Base-by-base conservation (phyloP, 2,113 vertebrate species). In the Burhinus oedicnemus region DNA sequence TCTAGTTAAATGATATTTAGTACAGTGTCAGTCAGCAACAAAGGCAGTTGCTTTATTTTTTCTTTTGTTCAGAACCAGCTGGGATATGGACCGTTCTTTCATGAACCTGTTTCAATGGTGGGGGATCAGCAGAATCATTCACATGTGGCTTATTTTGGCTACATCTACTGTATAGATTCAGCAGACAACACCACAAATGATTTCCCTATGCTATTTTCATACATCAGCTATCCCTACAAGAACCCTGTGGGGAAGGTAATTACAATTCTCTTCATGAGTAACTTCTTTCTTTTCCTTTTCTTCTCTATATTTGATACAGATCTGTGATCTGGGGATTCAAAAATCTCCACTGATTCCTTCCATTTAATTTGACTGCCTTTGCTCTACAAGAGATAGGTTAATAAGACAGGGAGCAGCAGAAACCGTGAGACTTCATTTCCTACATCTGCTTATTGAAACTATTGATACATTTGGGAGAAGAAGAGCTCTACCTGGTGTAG, bases 341-440 rank as follows among this genome's bases (percentile, higher is more conserved):
- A 83, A 61, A 32, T 69, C 27, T 80, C 34, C 57, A 25, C 38
- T 57, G 79, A 60, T 75, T 84, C 10, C 15, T 71, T 93, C 42
- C 2, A 29, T 85, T 81, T 82, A 34, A 21, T 83, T 89, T 89
- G 12, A 30, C 34, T 44, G 23, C 44, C n/a, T 70, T 71, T 81
- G 16, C 6, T 36, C 18, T 74, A 3, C 13, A 44, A n/a, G 16
- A 68, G 14, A 1, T 51, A 6, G 14, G 9, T 58, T 79, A 83
- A 55, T 47, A 70, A 84, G 51, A 78, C 3, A 61, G 21, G 38
- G 60, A 84, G 29, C 0, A 0, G 22, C 11, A 79, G n/a, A 60
- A 88, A 64, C 9, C 42, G 8, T 6, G 38, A 71, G 22, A 87
- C 10, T 55, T 87, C 4, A 8, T 80, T 81, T 87, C n/a, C 19